Evolutionary conservation across 2,888 invertebrate genomes (phyloP).

Genomic region (Pediacus dermestoides): DNA sequence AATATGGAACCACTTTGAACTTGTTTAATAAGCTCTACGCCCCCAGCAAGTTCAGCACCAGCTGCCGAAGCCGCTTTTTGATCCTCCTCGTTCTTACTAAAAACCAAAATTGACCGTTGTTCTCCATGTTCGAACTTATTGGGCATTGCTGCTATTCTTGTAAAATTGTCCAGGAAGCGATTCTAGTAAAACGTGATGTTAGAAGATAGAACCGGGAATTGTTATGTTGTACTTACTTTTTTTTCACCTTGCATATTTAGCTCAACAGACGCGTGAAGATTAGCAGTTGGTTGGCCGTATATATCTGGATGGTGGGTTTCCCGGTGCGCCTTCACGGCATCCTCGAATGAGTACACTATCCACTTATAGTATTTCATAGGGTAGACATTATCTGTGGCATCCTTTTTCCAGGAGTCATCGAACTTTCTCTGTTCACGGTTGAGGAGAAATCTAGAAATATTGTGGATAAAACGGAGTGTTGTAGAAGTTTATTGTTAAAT

Average conservation of each 20-base stretch:
- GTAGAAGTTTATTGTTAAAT: constrained; percentile 20
- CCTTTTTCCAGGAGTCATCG: constrained; percentile 57
- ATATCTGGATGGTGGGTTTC: constrained; percentile 82
- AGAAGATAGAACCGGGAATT: constrained; percentile 5
- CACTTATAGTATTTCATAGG: constrained; percentile 55
- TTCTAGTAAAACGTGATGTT: constrained; percentile 49
- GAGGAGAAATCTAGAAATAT: constrained; percentile 46
- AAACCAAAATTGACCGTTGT: constrained; percentile 67
- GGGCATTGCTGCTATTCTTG: constrained; percentile 63
- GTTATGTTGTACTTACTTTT: constrained; percentile 49
- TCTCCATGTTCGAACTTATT: constrained; percentile 68
- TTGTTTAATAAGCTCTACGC: constrained; percentile 69
- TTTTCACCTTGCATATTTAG: constrained; percentile 74
- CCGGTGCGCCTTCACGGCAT: constrained; percentile 73
- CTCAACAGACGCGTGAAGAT: constrained; percentile 68
- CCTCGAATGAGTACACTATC: constrained; percentile 64
- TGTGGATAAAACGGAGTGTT: neutral
- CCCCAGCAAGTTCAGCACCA: constrained; percentile 73
- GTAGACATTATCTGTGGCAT: constrained; percentile 65
- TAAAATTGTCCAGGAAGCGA: constrained; percentile 67
- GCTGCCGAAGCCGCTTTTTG: constrained; percentile 60
- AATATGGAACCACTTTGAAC: constrained; percentile 71
- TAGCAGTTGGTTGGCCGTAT: constrained; percentile 71
- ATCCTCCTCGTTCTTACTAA: constrained; percentile 65
- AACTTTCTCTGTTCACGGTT: constrained; percentile 54